Conservation (phyloP, 2,888 invertebrate species). For the Alcis repandata region DNA sequence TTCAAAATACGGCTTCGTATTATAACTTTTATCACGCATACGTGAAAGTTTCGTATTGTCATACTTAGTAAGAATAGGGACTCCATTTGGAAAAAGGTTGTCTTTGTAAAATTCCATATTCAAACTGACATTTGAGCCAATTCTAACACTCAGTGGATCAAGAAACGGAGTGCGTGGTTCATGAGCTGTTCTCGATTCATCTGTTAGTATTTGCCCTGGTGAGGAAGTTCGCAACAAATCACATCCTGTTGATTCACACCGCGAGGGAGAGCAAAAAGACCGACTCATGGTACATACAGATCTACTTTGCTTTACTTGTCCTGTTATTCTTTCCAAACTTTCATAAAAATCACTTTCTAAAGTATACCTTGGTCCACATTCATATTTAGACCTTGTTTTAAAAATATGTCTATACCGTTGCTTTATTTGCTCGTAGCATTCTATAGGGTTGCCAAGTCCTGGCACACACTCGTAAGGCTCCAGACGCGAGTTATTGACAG, state of each 20-base stretch:
- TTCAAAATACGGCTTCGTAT: not conserved
- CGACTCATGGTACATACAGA: conserved; percentile 4
- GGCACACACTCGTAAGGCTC: conserved; percentile 1
- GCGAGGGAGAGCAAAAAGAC: not conserved
- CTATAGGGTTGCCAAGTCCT: not conserved
- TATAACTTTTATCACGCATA: conserved; percentile 4
- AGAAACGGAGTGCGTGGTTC: not conserved
- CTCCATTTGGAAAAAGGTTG: conserved; percentile 8
- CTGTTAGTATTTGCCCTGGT: not conserved
- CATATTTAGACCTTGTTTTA: not conserved
- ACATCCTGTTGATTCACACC: not conserved
- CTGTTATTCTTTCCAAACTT: conserved; percentile 55
- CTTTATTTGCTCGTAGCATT: not conserved
- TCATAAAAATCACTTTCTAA: conserved; percentile 57
- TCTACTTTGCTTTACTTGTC: conserved; percentile 6
- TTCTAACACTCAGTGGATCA: conserved; percentile 2
- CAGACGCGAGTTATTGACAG: conserved; percentile 8
- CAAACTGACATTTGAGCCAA: conserved; percentile 57
- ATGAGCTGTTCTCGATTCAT: not conserved
- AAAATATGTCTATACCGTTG: too few relatives aligned
- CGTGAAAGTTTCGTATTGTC: not conserved
- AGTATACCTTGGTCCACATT: conserved; percentile 57
- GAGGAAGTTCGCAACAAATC: not conserved
- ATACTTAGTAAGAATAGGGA: not conserved
- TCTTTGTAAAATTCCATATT: conserved; percentile 55